Evolutionary conservation across 2,888 invertebrate genomes (phyloP).

Genomic region (Argynnis bischoffii): DNA sequence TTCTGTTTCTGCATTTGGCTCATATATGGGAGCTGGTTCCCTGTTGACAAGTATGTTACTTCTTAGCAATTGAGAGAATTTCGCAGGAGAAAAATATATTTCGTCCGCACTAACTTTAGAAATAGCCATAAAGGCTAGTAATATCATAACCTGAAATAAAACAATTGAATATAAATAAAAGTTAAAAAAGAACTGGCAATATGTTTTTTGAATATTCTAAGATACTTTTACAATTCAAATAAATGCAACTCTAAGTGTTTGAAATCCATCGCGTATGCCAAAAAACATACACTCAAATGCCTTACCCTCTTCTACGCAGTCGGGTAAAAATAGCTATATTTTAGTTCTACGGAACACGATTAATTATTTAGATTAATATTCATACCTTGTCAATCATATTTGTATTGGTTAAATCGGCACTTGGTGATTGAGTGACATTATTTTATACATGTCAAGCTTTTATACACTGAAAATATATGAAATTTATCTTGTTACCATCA

Average conservation of each 20-base stretch:
- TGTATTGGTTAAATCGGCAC: constrained; percentile 37
- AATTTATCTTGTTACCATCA: constrained; percentile 42
- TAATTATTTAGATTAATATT: not conserved
- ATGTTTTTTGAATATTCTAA: no score
- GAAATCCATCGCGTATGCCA: no score
- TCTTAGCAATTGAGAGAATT: constrained; percentile 1
- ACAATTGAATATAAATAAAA: not conserved
- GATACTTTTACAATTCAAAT: no score
- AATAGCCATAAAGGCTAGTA: constrained; percentile 45
- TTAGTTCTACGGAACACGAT: no score
- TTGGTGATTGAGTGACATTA: constrained; percentile 50
- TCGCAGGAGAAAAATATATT: constrained; percentile 43
- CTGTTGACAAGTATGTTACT: not conserved
- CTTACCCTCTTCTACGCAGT: no score
- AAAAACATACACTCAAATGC: no score
- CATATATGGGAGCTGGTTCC: constrained; percentile 37
- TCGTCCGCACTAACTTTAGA: constrained; percentile 45
- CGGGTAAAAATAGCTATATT: no score
- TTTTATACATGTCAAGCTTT: constrained; percentile 48
- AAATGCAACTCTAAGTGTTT: no score
- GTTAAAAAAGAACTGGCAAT: not conserved
- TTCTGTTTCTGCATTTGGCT: constrained; percentile 13
- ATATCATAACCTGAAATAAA: constrained; percentile 50
- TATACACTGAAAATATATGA: constrained; percentile 51
- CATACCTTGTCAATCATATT: constrained; percentile 54